These are phyloP conservation scores for Pseudomyrmex sp. DNA, from an alignment of 1,140 invertebrate genomes.

Conservation along the genomic window DNA sequence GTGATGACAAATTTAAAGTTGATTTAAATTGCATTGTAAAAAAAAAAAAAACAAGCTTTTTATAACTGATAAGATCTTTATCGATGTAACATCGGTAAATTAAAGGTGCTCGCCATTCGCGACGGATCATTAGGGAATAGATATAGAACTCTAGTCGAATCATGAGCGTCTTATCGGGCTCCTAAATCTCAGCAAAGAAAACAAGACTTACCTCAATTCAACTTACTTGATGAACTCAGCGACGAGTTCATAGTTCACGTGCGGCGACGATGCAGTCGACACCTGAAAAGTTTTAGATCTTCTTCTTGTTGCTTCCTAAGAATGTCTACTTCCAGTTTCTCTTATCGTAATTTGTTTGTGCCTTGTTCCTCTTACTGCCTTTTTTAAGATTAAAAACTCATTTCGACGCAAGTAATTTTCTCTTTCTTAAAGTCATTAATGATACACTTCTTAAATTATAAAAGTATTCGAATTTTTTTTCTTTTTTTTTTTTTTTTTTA, in stretches of 20 bases:
- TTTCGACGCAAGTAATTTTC: constrained; percentile 38
- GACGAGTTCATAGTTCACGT: constrained; percentile 62
- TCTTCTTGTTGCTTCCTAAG: constrained; percentile 42
- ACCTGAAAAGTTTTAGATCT: constrained; percentile 66
- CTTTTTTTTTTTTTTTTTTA: no score
- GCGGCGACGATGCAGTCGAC: constrained; percentile 67
- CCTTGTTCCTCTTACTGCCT: constrained; percentile 33
- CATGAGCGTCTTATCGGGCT: constrained; percentile 70
- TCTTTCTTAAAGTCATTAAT: constrained; percentile 23
- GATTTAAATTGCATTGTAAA: constrained; percentile 31
- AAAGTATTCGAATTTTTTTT: constrained; percentile 1
- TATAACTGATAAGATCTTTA: constrained; percentile 70
- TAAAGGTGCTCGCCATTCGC: constrained; percentile 70
- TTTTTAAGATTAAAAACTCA: constrained; percentile 39
- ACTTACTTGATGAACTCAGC: constrained; percentile 77
- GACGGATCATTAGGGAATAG: constrained; percentile 70
- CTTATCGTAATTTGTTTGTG: constrained; percentile 50
- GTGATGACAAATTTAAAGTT: constrained; percentile 15
- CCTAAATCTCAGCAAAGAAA: constrained; percentile 75
- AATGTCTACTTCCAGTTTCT: constrained; percentile 64
- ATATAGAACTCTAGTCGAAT: constrained; percentile 63
- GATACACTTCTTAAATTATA: constrained; percentile 22
- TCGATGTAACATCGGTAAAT: constrained; percentile 82
- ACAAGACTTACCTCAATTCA: constrained; percentile 77
- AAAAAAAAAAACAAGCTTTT: neutral